Percentiles rank a stretch among this genome's conserved stretches.
phyloP scores from a whole-genome alignment of 2,113 vertebrate species.

The Calonectris borealis region DNA sequence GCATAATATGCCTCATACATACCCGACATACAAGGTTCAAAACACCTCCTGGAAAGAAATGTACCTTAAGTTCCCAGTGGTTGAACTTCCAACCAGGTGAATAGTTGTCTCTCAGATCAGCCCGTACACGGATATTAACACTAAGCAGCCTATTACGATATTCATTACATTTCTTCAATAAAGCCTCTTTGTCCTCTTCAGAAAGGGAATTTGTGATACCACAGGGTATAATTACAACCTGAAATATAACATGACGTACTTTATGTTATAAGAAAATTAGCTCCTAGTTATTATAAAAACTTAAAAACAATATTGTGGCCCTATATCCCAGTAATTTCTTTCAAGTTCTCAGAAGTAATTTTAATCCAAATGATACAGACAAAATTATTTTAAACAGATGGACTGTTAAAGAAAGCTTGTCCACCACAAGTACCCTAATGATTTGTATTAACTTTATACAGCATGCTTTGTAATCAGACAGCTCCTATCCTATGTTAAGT shows the following conservation, averaged over 20 bases:
- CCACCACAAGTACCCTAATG: neutral
- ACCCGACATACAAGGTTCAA: neutral
- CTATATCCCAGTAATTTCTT: neutral
- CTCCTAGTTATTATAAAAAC: neutral
- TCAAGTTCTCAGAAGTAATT: neutral
- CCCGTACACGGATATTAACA: constrained; percentile 79
- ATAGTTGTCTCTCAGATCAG: constrained; percentile 92
- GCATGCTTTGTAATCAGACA: neutral
- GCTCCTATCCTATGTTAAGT: neutral
- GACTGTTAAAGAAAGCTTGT: neutral
- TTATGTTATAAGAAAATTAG: neutral
- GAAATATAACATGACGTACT: neutral
- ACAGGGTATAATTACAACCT: constrained; percentile 96
- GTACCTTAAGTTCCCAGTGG: constrained; percentile 98
- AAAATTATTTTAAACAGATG: neutral
- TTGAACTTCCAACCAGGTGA: constrained; percentile 99
- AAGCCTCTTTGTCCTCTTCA: constrained; percentile 85
- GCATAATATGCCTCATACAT: neutral
- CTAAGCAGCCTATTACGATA: constrained; percentile 79
- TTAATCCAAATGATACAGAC: neutral
- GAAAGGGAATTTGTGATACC: constrained; percentile 90
- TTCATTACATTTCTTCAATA: constrained; percentile 85
- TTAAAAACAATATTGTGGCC: neutral
- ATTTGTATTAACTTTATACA: neutral
- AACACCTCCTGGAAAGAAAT: neutral